Percentiles rank a stretch among this genome's conserved stretches.
Evolutionary conservation across 2,113 vertebrate genomes (phyloP).

Genomic region (Chaetops frenatus): DNA sequence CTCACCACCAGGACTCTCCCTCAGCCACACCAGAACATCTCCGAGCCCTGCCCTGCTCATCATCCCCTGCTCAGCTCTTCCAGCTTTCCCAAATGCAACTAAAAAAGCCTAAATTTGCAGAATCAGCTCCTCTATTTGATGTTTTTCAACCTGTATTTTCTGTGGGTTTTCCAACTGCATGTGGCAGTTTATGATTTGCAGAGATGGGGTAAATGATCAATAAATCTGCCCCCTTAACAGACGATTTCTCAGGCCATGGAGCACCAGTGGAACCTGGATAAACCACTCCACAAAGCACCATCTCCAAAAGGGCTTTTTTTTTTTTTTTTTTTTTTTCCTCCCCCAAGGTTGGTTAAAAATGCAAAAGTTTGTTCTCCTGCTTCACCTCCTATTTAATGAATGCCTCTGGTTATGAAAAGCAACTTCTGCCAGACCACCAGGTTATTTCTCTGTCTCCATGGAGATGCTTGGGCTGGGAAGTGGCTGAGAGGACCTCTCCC

Average conservation of each 20-base stretch:
- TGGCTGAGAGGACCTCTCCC: conserved; percentile 48
- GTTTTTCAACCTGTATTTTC: not conserved
- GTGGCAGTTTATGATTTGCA: not conserved
- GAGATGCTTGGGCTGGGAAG: conserved; percentile 25
- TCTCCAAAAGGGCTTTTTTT: not conserved
- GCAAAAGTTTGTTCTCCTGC: conserved; percentile 24
- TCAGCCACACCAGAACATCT: not conserved
- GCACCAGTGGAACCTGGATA: not conserved
- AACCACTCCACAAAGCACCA: not conserved
- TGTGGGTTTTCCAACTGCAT: accelerated
- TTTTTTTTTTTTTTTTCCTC: not conserved
- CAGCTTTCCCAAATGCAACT: accelerated
- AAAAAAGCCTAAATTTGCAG: accelerated
- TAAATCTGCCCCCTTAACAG: not conserved
- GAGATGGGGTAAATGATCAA: not conserved
- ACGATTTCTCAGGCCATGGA: not conserved
- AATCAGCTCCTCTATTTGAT: accelerated
- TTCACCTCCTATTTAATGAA: conserved; percentile 36
- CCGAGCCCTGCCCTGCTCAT: not conserved
- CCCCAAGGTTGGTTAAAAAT: not conserved
- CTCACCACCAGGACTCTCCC: not conserved
- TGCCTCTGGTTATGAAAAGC: conserved; percentile 37
- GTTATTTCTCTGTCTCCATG: conserved; percentile 51
- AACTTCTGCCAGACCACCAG: conserved; percentile 50
- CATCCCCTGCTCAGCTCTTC: not conserved